A percentile compares a stretch with the other conserved stretches of the same genome.
phyloP scores from a whole-genome alignment of 2,888 invertebrate genomes.

The Eupithecia subfuscata region DNA sequence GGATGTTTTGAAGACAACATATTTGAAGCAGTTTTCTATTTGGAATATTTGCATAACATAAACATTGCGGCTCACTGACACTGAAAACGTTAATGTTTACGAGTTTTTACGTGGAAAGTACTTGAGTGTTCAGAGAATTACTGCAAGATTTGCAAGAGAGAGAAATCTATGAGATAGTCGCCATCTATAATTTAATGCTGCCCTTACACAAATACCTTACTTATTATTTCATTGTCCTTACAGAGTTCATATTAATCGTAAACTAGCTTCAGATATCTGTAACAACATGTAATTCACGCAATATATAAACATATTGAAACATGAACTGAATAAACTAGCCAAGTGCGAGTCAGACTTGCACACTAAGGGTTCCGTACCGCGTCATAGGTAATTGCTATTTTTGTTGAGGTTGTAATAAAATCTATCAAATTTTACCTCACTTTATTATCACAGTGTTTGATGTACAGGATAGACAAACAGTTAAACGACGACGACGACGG shows the following conservation, averaged over 20 bases:
- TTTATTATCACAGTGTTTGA: not conserved
- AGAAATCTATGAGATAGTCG: not conserved
- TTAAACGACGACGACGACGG: not conserved
- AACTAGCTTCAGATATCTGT: too few relatives aligned
- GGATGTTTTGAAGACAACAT: not conserved
- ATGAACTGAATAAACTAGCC: not conserved
- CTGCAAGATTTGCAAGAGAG: not conserved
- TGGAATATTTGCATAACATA: not conserved
- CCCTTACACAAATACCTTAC: not conserved
- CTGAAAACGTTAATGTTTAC: not conserved
- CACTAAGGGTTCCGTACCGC: not conserved
- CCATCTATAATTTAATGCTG: not conserved
- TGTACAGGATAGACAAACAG: not conserved
- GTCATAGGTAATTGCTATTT: not conserved
- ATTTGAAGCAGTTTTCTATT: constrained; percentile 3
- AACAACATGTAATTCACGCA: not conserved
- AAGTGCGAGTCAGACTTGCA: not conserved
- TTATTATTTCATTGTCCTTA: too few relatives aligned
- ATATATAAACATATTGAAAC: not conserved
- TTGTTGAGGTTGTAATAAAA: not conserved
- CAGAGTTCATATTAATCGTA: too few relatives aligned
- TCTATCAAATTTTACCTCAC: not conserved
- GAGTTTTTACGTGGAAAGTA: not conserved
- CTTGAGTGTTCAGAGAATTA: not conserved
- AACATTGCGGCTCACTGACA: not conserved